These are phyloP conservation scores for Dissostichus mawsoni DNA, from an alignment of 2,113 vertebrate genomes.

Conservation along the genomic window DNA sequence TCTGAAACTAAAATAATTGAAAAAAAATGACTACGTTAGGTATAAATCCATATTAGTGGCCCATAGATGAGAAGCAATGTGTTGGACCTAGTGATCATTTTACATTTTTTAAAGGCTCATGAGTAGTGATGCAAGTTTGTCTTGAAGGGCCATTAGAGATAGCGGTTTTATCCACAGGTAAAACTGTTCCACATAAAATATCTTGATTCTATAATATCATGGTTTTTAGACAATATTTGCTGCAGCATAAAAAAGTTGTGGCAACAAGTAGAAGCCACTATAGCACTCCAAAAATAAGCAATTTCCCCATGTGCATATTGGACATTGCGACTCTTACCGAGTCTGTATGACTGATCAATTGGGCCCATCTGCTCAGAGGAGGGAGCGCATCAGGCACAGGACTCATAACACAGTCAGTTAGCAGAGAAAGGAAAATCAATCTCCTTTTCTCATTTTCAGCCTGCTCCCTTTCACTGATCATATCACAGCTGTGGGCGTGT, in stretches of 20 bases:
- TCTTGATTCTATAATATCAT: neutral
- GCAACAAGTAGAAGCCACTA: neutral
- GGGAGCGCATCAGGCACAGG: slow-evolving; percentile 49
- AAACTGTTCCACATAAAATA: neutral
- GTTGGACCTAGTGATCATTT: neutral
- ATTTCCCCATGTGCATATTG: neutral
- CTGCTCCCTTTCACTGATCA: slow-evolving; percentile 61
- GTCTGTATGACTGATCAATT: slow-evolving; percentile 32
- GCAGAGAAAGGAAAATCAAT: slow-evolving; percentile 55
- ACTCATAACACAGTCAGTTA: slow-evolving; percentile 41
- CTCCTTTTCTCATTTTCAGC: slow-evolving; percentile 63
- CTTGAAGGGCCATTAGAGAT: neutral
- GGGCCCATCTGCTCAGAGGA: slow-evolving; percentile 45
- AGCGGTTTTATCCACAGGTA: neutral
- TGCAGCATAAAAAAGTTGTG: neutral
- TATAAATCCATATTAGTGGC: too few species aligned
- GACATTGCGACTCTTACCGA: neutral
- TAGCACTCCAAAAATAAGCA: neutral
- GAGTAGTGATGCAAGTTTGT: neutral
- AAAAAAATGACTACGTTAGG: too few species aligned
- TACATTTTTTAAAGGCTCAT: neutral
- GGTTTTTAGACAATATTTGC: neutral
- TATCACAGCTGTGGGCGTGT: slow-evolving; percentile 63
- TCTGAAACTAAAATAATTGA: too few species aligned
- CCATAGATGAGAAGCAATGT: too few species aligned